phyloP scores from a whole-genome alignment of 2,888 invertebrate species.

The Portevinia maculata region DNA sequence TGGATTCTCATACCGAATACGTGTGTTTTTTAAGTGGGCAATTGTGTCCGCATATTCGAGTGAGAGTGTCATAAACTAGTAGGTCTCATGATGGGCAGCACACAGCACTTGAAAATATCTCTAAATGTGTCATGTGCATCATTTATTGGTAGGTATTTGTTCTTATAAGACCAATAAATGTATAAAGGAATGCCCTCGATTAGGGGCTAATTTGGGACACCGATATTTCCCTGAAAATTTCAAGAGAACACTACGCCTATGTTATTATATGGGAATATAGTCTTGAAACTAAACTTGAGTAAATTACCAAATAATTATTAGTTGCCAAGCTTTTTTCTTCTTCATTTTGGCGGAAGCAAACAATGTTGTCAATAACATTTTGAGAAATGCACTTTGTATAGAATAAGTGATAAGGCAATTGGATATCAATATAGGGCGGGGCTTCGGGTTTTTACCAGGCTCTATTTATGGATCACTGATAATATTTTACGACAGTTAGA shows the following conservation, averaged over 20 bases:
- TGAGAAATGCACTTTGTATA: too few relatives aligned
- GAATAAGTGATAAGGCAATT: too few relatives aligned
- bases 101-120: slow-evolving; percentile 37
- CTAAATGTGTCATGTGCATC: slow-evolving; percentile 37
- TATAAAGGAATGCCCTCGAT: background rate
- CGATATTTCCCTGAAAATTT: slow-evolving; percentile 4
- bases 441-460: too few relatives aligned
- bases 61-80: slow-evolving; percentile 28
- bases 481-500: too few relatives aligned
- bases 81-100: background rate
- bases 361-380: too few relatives aligned
- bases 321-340: too few relatives aligned
- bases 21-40: slow-evolving; percentile 47
- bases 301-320: too few relatives aligned
- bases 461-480: too few relatives aligned
- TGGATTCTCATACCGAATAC: slow-evolving; percentile 10
- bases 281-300: too few relatives aligned
- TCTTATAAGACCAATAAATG: slow-evolving; percentile 6
- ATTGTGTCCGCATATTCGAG: slow-evolving; percentile 37
- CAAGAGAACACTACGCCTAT: background rate
- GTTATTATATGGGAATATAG: background rate
- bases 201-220: slow-evolving; percentile 2
- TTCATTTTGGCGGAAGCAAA: too few relatives aligned
- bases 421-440: too few relatives aligned
- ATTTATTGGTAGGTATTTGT: slow-evolving; percentile 7